These are phyloP conservation scores for Ornithorhynchus anatinus DNA, from an alignment of 2,113 vertebrate species.

Conservation along the genomic window DNA sequence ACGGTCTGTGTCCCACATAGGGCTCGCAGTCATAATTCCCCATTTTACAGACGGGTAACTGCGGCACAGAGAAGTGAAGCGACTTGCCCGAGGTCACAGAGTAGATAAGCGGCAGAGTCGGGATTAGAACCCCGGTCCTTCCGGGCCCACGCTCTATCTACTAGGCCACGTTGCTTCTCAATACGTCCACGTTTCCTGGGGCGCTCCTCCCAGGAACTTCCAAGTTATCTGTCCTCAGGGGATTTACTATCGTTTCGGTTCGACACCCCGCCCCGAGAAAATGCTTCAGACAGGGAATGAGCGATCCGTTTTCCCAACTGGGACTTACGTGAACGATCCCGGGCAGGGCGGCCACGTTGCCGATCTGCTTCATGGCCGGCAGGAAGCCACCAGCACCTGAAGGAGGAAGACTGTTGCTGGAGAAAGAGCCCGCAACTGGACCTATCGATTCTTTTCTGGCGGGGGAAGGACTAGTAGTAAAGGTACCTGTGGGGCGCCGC, in stretches of 20 bases:
- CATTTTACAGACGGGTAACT: too few species aligned
- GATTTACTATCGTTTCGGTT: background rate
- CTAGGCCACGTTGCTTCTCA: too few species aligned
- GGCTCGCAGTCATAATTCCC: too few species aligned
- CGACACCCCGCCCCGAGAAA: background rate
- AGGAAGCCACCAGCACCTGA: conserved; percentile 92
- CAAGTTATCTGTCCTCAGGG: background rate
- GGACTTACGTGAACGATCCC: conserved; percentile 92
- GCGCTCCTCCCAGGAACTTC: background rate
- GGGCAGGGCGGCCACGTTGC: conserved; percentile 94
- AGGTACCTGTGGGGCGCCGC: too few species aligned
- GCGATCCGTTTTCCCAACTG: background rate
- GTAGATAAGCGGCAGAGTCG: too few species aligned
- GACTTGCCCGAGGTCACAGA: too few species aligned
- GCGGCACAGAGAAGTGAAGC: too few species aligned
- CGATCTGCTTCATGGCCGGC: conserved; percentile 98
- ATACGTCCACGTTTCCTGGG: too few species aligned
- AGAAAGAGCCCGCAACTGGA: too few species aligned
- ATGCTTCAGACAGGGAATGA: background rate
- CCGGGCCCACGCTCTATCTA: background rate
- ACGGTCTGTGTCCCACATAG: too few species aligned
- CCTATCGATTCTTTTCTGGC: too few species aligned
- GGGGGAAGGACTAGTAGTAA: background rate
- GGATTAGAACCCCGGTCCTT: too few species aligned
- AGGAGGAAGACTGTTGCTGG: background rate